phyloP scores from a whole-genome alignment of 2,888 invertebrate genomes.

The Kuschelorhynchus macadamiae region DNA sequence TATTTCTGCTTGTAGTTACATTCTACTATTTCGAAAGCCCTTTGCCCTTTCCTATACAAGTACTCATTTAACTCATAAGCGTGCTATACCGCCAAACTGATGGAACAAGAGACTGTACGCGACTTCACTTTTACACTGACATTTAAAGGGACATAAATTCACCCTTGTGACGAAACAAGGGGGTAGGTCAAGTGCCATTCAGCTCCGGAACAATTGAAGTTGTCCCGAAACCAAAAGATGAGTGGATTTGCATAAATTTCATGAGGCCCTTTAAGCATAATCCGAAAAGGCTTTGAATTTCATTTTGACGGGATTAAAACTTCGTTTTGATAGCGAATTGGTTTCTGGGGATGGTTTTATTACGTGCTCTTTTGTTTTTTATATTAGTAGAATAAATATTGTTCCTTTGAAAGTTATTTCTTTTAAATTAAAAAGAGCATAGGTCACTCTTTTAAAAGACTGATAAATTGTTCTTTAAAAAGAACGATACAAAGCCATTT shows the following conservation, averaged over 20 bases:
- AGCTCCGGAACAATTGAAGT: constrained; percentile 39
- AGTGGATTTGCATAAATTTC: constrained; percentile 48
- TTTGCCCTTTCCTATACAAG: too few relatives aligned
- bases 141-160: constrained; percentile 19
- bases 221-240: constrained; percentile 38
- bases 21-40: too few relatives aligned
- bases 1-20: too few relatives aligned
- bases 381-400: too few relatives aligned
- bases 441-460: too few relatives aligned
- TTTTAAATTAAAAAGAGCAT: too few relatives aligned
- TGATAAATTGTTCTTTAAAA: too few relatives aligned
- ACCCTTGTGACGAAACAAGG: background rate
- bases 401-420: too few relatives aligned
- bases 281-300: constrained; percentile 38
- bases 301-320: constrained; percentile 42
- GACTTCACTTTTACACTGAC: background rate
- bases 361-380: background rate
- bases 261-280: constrained; percentile 36
- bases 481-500: too few relatives aligned
- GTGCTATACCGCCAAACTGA: too few relatives aligned
- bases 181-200: constrained; percentile 46
- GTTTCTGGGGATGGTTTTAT: background rate
- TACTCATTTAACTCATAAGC: too few relatives aligned
- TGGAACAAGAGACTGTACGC: too few relatives aligned
- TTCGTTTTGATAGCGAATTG: constrained; percentile 16